Conservation (phyloP, 2,113 vertebrate species). For the Mesitornis unicolor region DNA sequence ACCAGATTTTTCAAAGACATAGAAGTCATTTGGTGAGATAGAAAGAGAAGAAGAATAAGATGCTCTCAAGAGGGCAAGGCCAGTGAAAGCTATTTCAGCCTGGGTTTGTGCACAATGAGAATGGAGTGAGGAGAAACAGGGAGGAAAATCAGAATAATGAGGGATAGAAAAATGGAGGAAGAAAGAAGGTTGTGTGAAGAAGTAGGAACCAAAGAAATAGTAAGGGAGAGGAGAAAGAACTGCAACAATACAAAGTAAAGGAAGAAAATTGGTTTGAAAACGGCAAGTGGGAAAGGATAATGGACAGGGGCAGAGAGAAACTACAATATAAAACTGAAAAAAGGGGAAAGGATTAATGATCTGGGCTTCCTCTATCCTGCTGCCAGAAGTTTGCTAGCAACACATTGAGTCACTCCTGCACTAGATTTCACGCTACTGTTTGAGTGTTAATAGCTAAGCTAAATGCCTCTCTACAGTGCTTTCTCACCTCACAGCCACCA, state of each 20-base stretch:
- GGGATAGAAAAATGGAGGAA: not conserved
- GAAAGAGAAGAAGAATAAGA: not conserved
- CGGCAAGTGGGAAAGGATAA: not conserved
- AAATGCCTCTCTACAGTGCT: not conserved
- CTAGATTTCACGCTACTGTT: not conserved
- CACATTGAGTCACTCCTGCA: not conserved
- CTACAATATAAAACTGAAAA: not conserved
- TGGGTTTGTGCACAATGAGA: not conserved
- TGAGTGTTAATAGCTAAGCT: not conserved
- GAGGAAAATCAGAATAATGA: not conserved
- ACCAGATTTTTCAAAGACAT: not conserved
- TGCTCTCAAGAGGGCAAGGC: not conserved
- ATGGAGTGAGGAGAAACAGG: not conserved
- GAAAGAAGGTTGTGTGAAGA: not conserved
- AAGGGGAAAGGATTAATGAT: not conserved
- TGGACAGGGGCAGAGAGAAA: not conserved
- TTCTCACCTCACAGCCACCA: not conserved
- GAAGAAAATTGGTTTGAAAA: not conserved
- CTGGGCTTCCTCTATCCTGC: not conserved
- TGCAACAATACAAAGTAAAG: not conserved
- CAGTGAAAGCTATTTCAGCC: not conserved
- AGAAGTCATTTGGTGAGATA: not conserved
- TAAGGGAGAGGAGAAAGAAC: not conserved
- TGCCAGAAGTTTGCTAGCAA: not conserved
- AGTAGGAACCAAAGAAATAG: not conserved